Conservation (phyloP, 2,113 vertebrate genomes). For the Tachysurus vachellii region DNA sequence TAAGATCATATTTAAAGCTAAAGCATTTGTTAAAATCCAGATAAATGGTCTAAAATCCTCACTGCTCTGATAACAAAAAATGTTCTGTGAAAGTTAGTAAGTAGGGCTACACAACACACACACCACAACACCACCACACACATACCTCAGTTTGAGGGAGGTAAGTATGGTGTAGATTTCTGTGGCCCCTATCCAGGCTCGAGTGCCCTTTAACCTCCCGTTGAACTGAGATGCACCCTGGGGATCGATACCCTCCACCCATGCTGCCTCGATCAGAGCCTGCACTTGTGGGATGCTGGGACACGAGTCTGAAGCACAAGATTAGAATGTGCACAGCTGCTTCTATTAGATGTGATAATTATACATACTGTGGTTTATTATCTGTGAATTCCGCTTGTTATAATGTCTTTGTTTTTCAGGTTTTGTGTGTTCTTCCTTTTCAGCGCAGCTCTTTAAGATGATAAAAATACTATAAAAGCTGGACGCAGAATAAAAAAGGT, state of each 20-base stretch:
- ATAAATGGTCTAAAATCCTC: not conserved
- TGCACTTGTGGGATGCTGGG: conserved; percentile 91
- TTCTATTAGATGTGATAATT: not conserved
- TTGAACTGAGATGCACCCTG: conserved; percentile 89
- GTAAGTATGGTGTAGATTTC: conserved; percentile 91
- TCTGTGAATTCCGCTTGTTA: not conserved
- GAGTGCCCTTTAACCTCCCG: conserved; percentile 79
- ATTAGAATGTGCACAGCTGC: not conserved
- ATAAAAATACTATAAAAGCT: conserved; percentile 19
- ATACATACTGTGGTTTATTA: not conserved
- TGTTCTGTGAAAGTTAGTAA: not conserved
- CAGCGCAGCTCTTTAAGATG: too few relatives aligned
- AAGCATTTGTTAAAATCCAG: not conserved
- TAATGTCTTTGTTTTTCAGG: not conserved
- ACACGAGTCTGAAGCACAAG: conserved; percentile 57
- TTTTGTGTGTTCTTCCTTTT: not conserved
- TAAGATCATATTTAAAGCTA: not conserved
- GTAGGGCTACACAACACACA: not conserved
- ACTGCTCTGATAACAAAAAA: not conserved
- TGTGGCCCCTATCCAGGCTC: conserved; percentile 94
- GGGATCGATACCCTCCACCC: conserved; percentile 90
- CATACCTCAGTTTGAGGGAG: conserved; percentile 83
- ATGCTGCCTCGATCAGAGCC: conserved; percentile 87
- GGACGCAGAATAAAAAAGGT: too few relatives aligned
- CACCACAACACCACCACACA: not conserved